A percentile compares a stretch with the other conserved stretches of the same genome.
Evolutionary conservation across 2,888 invertebrate genomes (phyloP).

Genomic region (Caenorhabditis afra): DNA sequence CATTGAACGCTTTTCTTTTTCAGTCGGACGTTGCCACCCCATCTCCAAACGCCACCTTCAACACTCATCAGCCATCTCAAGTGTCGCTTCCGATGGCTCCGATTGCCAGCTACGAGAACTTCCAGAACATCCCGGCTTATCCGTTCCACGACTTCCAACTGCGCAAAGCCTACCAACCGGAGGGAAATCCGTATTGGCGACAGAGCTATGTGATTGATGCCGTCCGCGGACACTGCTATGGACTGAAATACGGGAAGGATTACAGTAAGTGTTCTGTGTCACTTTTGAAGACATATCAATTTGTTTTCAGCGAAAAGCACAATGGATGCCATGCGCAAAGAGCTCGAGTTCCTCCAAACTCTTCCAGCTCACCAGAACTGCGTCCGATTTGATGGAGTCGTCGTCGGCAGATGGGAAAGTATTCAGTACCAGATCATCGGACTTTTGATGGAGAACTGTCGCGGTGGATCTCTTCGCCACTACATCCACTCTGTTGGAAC

Average conservation of each 20-base stretch:
- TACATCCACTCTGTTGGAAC: constrained; percentile 51
- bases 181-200: constrained; percentile 42
- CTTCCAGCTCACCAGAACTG: constrained; percentile 38
- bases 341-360: constrained; percentile 31
- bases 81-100: constrained; percentile 22
- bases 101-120: constrained; percentile 39
- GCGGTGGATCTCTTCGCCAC: constrained; percentile 52
- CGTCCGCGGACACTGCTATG: constrained; percentile 14
- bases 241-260: constrained; percentile 39
- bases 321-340: constrained; percentile 28
- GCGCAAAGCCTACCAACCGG: constrained; percentile 16
- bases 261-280: constrained; percentile 27
- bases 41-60: constrained; percentile 14
- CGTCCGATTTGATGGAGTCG: constrained; percentile 47
- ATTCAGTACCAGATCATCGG: constrained; percentile 40
- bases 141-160: constrained; percentile 43
- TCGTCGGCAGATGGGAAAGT: constrained; percentile 30
- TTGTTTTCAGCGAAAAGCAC: constrained; percentile 39
- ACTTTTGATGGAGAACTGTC: constrained; percentile 45
- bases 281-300: too few relatives aligned
- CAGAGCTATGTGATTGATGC: constrained; percentile 30
- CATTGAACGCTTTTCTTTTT: constrained; percentile 3
- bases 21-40: constrained; percentile 9
- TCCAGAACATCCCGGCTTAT: constrained; percentile 18
- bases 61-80: constrained; percentile 7